These are phyloP conservation scores for Bombus terrestris DNA, from an alignment of 1,140 invertebrate genomes.

Conservation along the genomic window DNA sequence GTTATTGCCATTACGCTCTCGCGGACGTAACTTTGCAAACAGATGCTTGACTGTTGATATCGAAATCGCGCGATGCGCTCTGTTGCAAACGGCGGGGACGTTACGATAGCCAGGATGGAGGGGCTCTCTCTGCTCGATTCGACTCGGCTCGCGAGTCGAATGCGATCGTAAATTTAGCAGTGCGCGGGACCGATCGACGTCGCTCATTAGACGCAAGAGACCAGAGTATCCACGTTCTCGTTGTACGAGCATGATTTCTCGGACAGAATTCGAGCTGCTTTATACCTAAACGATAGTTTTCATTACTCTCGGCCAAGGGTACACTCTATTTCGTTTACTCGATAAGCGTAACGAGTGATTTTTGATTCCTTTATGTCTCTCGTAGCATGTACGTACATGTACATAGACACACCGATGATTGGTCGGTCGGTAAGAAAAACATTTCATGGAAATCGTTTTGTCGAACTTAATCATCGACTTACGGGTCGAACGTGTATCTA, in stretches of 20 bases:
- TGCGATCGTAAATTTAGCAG: slow-evolving; percentile 30
- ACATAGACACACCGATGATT: neutral
- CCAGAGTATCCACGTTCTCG: neutral
- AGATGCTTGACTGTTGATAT: slow-evolving; percentile 29
- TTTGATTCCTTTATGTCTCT: too few relatives aligned
- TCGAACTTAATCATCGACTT: neutral
- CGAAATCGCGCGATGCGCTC: slow-evolving; percentile 4
- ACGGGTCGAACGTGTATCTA: neutral
- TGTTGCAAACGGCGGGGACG: neutral
- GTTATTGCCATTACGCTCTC: slow-evolving; percentile 53
- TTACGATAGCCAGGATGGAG: neutral
- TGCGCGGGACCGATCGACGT: neutral
- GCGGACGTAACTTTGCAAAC: slow-evolving; percentile 22
- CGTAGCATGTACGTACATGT: too few relatives aligned
- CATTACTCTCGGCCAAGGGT: neutral
- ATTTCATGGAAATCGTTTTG: neutral
- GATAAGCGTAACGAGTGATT: neutral
- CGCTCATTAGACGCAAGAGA: neutral
- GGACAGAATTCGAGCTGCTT: slow-evolving; percentile 16
- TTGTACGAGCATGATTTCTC: slow-evolving; percentile 6
- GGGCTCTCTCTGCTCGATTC: too few relatives aligned
- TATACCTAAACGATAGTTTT: neutral
- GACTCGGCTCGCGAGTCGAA: neutral
- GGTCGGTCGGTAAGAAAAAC: neutral
- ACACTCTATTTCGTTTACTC: neutral